A percentile compares a stretch with the other conserved stretches of the same genome.
These are phyloP conservation scores for Polymixis flavicincta DNA, from an alignment of 2,888 invertebrate genomes.

Conservation along the genomic window DNA sequence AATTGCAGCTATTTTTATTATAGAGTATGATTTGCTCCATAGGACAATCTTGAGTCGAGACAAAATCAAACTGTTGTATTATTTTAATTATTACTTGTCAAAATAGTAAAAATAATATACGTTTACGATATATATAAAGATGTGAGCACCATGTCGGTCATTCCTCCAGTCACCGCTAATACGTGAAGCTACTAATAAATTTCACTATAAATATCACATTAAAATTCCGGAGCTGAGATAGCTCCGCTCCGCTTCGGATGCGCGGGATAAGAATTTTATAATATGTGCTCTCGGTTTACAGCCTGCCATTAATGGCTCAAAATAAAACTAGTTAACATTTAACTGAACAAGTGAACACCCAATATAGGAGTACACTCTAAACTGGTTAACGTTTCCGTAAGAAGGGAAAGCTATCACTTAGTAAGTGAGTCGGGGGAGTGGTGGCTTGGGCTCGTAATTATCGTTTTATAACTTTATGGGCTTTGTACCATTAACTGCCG, in stretches of 20 bases:
- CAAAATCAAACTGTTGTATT: too few species aligned
- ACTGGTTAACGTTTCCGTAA: slow-evolving; percentile 15
- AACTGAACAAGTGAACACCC: slow-evolving; percentile 49
- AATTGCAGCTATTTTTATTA: background rate
- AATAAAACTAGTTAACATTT: slow-evolving; percentile 64
- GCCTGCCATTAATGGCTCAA: slow-evolving; percentile 54
- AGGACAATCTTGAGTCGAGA: too few species aligned
- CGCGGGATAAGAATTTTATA: slow-evolving; percentile 58
- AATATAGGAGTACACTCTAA: slow-evolving; percentile 36
- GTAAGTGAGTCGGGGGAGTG: slow-evolving; percentile 1
- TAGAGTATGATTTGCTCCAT: background rate
- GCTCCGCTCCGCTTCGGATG: slow-evolving; percentile 36
- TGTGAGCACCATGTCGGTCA: slow-evolving; percentile 7
- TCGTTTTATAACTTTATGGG: slow-evolving; percentile 16
- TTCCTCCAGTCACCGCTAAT: slow-evolving; percentile 42
- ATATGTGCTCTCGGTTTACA: slow-evolving; percentile 61
- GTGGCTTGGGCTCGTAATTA: background rate
- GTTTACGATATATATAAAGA: too few species aligned
- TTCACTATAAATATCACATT: slow-evolving; percentile 62
- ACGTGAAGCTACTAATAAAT: slow-evolving; percentile 64
- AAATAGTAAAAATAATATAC: too few species aligned
- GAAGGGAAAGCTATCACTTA: slow-evolving; percentile 15
- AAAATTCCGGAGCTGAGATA: slow-evolving; percentile 44
- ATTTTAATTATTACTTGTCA: too few species aligned
- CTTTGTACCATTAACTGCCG: slow-evolving; percentile 6